These are phyloP conservation scores for Sylvia borin DNA, from an alignment of 2,797 vertebrate genomes.

Conservation along the genomic window DNA sequence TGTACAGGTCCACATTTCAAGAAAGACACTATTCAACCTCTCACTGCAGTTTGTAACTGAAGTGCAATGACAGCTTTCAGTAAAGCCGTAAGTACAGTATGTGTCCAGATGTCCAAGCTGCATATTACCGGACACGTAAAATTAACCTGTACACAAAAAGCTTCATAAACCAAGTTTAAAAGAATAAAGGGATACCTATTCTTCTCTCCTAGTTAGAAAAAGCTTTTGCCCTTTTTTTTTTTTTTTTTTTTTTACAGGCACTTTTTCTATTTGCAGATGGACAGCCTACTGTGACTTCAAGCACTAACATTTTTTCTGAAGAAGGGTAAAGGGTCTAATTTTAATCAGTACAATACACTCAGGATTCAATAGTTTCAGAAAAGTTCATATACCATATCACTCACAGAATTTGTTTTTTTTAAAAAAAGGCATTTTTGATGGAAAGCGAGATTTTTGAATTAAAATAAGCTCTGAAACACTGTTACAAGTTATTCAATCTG, in stretches of 20 bases:
- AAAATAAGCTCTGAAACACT: slow-evolving; percentile 34
- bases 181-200: not conserved
- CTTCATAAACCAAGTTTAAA: not conserved
- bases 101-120: not conserved
- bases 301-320: not conserved
- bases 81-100: not conserved
- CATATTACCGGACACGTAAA: not conserved
- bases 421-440: not conserved
- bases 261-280: not conserved
- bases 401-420: not conserved
- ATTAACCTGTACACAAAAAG: not conserved
- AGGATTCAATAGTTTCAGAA: not conserved
- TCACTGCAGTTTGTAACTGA: not conserved
- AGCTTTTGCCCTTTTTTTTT: no score
- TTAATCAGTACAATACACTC: not conserved
- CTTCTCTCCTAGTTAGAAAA: not conserved
- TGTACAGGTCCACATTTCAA: not conserved
- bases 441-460: slow-evolving; percentile 48
- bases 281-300: not conserved
- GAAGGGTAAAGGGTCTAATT: not conserved
- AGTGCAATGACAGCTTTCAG: rapidly evolving
- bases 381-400: not conserved
- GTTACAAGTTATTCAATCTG: slow-evolving; percentile 41
- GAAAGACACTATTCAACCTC: not conserved
- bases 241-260: not conserved